Base-by-base conservation (phyloP, 2,888 invertebrate genomes). In the Lissocephala sabroskyi region DNA sequence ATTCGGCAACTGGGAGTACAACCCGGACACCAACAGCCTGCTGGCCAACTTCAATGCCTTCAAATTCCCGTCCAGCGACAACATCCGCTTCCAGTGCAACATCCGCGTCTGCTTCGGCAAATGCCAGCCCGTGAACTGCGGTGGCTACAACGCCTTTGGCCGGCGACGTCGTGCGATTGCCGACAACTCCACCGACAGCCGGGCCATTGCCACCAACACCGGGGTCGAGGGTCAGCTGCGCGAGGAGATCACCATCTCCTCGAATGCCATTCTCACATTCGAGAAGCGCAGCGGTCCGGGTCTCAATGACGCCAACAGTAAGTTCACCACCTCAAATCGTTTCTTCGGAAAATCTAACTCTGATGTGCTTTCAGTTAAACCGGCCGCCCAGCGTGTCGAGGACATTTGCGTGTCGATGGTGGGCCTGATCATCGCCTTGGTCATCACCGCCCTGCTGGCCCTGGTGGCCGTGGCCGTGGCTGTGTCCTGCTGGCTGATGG, bases 401-500 rank as follows among this genome's bases (percentile, higher is more conserved):
- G 93, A 95, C 80, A 96, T 97, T 79, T 97, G 96, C 86, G 94
- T 97, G 65, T 96, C 96, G 48, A 95, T 94, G 88, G 92, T 96
- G 71, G 95, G 96, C 59, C 91, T 97, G 80, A 94, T 96, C 67
- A 94, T 96, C 79, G 95, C 96, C 63, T 87, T 96, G 78, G 93
- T 96, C 59, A 92, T 97, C 82, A 97, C 96, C 62, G 96, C 96
- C 41, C 88, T 96, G 56, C 86, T 97, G 79, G 96, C 96, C 50
- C 87, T 97, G 59, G 96, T 96, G 52, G 96, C 96, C 49, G 96
- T 97, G 49, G 96, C 96, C 19, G 94, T 96, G 42, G 96, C 96
- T 49, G 96, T 96, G 50, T 96, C 95, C 56, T 96, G 96, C 85
- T 97, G 96, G 96, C 88, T 96, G 62, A 94, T 96, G 90, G 96